A percentile compares a stretch with the other conserved stretches of the same genome.
These are phyloP conservation scores for Progne subis DNA, from an alignment of 2,113 vertebrate genomes.

Conservation along the genomic window DNA sequence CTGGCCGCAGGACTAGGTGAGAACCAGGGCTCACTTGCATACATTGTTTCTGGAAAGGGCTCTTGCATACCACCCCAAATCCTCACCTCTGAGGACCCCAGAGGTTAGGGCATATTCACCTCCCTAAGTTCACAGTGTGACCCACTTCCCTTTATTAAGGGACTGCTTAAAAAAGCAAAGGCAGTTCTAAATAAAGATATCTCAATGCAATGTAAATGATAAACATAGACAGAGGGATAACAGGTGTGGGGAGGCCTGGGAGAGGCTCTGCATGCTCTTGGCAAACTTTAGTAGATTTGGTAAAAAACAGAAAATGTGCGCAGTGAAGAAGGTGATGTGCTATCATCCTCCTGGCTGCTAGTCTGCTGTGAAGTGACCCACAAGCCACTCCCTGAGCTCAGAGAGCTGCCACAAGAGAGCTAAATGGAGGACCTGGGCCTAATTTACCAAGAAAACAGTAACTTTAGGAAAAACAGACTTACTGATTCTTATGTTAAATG, in stretches of 20 bases:
- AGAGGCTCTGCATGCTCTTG: neutral
- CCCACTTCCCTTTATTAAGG: neutral
- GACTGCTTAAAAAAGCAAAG: neutral
- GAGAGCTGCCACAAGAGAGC: neutral
- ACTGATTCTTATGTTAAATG: neutral
- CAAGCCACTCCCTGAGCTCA: neutral
- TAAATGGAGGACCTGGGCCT: neutral
- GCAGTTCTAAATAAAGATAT: neutral
- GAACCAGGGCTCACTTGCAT: neutral
- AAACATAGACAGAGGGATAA: neutral
- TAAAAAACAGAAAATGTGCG: accelerated
- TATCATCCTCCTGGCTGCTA: neutral
- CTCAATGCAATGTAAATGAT: neutral
- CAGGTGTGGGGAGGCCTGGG: neutral
- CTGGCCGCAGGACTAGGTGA: neutral
- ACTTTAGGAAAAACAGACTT: neutral
- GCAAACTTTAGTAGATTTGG: neutral
- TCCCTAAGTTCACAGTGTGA: neutral
- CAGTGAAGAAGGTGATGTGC: neutral
- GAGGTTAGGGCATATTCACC: accelerated
- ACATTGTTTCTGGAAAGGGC: accelerated
- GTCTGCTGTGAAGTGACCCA: neutral
- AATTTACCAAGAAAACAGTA: neutral
- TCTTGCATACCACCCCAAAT: neutral
- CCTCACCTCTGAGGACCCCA: neutral